phyloP scores from a whole-genome alignment of 1,140 invertebrate genomes.

The Pseudomyrmex concolor region DNA sequence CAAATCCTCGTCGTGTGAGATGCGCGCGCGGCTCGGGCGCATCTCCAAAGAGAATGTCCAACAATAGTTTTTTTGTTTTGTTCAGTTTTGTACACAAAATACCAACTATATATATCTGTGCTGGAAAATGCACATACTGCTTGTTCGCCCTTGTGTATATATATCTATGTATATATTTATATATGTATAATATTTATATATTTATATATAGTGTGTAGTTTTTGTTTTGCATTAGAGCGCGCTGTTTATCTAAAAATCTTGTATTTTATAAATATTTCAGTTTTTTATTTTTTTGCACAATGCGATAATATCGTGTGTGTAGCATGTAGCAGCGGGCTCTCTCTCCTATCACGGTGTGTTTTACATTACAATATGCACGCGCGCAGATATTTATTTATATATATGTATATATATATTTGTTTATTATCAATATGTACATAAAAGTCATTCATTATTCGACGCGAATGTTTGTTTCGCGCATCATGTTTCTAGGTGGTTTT shows the following conservation, averaged over 20 bases:
- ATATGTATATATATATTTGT: conserved; percentile 37
- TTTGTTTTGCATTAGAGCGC: conserved; percentile 71
- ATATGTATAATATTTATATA: conserved; percentile 76
- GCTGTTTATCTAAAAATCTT: conserved; percentile 69
- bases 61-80: conserved; percentile 55
- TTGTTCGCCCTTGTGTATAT: conserved; percentile 69
- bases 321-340: conserved; percentile 63
- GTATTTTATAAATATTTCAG: conserved; percentile 76
- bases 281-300: conserved; percentile 52
- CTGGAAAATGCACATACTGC: conserved; percentile 80
- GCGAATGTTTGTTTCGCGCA: conserved; percentile 52
- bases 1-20: not conserved
- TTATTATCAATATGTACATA: conserved; percentile 73
- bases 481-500: conserved; percentile 3
- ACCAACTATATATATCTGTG: conserved; percentile 79
- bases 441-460: conserved; percentile 54
- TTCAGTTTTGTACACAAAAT: conserved; percentile 82
- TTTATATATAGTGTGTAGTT: conserved; percentile 72
- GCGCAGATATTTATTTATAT: conserved; percentile 34
- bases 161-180: conserved; percentile 63
- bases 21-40: not conserved
- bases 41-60: conserved; percentile 49
- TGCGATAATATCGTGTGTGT: conserved; percentile 69
- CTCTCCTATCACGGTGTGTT: conserved; percentile 65
- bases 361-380: conserved; percentile 40